These are phyloP conservation scores for Nothocercus nigrocapillus DNA, from an alignment of 2,113 vertebrate genomes.

Conservation along the genomic window DNA sequence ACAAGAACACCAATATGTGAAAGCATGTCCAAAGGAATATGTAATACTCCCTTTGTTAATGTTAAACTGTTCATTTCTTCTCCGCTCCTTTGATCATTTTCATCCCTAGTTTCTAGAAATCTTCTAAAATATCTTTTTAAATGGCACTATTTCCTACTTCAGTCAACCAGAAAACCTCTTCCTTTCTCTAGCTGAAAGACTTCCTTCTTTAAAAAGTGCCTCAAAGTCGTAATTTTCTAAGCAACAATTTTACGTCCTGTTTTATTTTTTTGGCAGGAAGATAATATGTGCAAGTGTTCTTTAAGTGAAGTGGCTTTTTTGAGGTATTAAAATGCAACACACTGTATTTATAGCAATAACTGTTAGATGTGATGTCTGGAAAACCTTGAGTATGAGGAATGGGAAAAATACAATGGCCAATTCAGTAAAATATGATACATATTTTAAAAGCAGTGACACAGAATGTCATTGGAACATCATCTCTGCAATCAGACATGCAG, in stretches of 20 bases:
- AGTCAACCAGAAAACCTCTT: not conserved
- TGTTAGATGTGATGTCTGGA: not conserved
- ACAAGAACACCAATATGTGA: not conserved
- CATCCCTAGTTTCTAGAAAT: not conserved
- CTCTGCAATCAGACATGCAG: not conserved
- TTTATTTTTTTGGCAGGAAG: not conserved
- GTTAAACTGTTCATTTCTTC: not conserved
- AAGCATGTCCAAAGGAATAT: not conserved
- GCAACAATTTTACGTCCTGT: not conserved
- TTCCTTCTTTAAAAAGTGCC: not conserved
- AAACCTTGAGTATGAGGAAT: not conserved
- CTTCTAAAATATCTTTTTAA: constrained; percentile 8
- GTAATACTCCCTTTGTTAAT: not conserved
- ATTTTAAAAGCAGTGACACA: not conserved
- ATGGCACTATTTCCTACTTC: not conserved
- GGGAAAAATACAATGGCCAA: not conserved
- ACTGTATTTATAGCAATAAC: not conserved
- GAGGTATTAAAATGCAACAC: not conserved
- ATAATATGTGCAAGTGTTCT: not conserved
- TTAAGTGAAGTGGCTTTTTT: not conserved
- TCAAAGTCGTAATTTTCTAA: not conserved
- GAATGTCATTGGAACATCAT: not conserved
- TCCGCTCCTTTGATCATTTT: not conserved
- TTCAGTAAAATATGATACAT: not conserved
- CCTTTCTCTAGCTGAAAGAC: not conserved